Base-by-base conservation (phyloP, 2,888 invertebrate genomes). In the Unio pictorum region DNA sequence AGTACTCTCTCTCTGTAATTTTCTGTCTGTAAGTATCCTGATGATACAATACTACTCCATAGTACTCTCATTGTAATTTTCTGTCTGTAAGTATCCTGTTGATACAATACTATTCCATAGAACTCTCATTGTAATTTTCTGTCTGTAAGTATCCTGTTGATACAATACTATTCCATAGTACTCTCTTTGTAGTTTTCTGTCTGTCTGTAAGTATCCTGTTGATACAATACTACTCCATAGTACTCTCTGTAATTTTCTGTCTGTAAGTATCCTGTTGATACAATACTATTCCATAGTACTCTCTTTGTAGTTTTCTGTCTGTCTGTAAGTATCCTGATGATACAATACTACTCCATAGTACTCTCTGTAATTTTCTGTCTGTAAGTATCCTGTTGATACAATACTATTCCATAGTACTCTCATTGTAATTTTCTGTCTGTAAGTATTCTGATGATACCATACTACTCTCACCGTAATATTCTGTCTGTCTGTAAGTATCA, bases 1-100 rank as follows among this genome's bases (percentile, higher is more conserved):
- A 28, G 28, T 28, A 28, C 28, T 28, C 28, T 4, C 28, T n/a
- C n/a, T n/a, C n/a, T 28, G 28, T 28, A 28, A 97, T 95, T 98
- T 98, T 91, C 94, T 96, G 89, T 93, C 93, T 91, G 96, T 96
- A 92, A 93, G 93, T 92, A 63, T 61, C 20, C 17, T 66, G 45
- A 15, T 0, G 4, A 45, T 45, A 3, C 11, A 45, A 11, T 11
- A 45, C 11, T 45, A 11, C 45, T 28, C 28, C 28, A 28, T 28
- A 28, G 28, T 28, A 28, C 4, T 28, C 28, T 4, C 28, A 28
- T 1, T 28, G 28, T 28, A 28, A 2, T 4, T 28, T 28, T 91
- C 94, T 96, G 89, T 93, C 93, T 91, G 96, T 96, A 92, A 93
- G 93, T 92, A 63, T 62, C 18, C 17, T 66, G 55, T 4, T 5